Base-by-base conservation (phyloP, 2,797 vertebrate genomes). In the Poeciliopsis infans region DNA sequence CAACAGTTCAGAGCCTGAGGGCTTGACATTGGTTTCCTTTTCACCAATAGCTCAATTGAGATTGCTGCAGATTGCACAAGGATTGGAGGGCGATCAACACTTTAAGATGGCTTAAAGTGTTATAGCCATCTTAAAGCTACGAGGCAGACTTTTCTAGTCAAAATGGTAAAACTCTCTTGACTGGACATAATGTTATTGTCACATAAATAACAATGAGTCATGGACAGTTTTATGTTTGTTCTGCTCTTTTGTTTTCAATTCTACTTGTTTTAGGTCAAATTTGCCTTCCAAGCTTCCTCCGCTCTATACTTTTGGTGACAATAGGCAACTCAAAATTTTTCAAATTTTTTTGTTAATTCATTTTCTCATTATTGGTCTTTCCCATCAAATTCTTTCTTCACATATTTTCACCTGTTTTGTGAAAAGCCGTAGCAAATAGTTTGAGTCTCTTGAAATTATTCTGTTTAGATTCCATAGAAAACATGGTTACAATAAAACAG, bases 41-140 rank as follows among this genome's bases (percentile, higher is more conserved):
- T 66, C 80, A 74, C 43, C 80, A 64, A 74, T 64, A 76, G 72
- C 68, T 74, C 49, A 66, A 79, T 84, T 80, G 81, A 86, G 59
- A 85, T 90, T 89, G 81, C 89, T 70, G 47, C 72, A 82, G 81
- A 78, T 90, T 89, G 82, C 85, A 83, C 68, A 49, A 73, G 59
- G 75, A 59, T 51, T 61, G 20, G 23, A 71, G 46, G 75, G 10
- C 75, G 72, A 69, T 12, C 49, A 76, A 49, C 61, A 23, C 36
- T 31, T 31, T 31, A 31, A 1, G 31, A 31, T 31, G 31, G 31
- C 31, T 31, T 31, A 31, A 31, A 31, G 31, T 2, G 2, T 31
- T 31, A 31, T 2, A 12, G 46, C 59, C 61, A 72, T 84, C 81
- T 83, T 77, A 83, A 85, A 90, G 76, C 18, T 71, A 68, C 43